Base-by-base conservation (phyloP, 2,113 vertebrate genomes). In the Gila orcuttii region DNA sequence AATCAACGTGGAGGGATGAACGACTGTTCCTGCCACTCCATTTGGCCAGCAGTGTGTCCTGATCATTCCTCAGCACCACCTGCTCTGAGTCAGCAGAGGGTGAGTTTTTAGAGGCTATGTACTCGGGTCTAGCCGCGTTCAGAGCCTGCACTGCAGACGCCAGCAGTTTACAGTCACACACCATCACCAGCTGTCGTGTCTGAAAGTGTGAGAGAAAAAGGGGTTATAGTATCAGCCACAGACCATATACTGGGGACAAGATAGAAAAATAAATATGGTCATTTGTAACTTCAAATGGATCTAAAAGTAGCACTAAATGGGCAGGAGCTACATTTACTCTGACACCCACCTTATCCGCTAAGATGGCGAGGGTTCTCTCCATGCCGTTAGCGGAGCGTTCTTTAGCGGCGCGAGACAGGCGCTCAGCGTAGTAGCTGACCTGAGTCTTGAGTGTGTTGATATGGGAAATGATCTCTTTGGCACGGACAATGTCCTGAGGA, bases 391-490 rank as follows among this genome's bases (percentile, higher is more conserved):
- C 94, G 2, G 98, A 99, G 86, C 96, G 96, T 25, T 99, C 98
- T 93, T 97, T 99, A 84, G 98, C 98, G 0, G 97, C 96, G 86
- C 98, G 94, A 0, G 98, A 99, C 50, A 99, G 97, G 50, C 98
- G 94, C 91, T 99, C 98, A 1, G 97, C 96, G 9, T 99, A 99
- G 94, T 99, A 99, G 93, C 96, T 96, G 92, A 99, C 98, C 95
- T 99, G 98, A 0, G 98, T 99, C 94, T 98, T 99, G 90, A 99
- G 93, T 1, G 98, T 99, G 93, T 97, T 99, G 93, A 99, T 97
- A 89, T 99, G 98, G 78, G 96, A 95, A 52, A 99, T 98, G 85
- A 99, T 98, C 93, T 99, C 98, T 95, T 98, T 99, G 91, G 98
- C 98, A 85, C 96, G 94, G 87, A 97, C 75, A 0, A 99, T 94